Base-by-base conservation (phyloP, 2,888 invertebrate species). In the Disparrhopalites patrizii region DNA sequence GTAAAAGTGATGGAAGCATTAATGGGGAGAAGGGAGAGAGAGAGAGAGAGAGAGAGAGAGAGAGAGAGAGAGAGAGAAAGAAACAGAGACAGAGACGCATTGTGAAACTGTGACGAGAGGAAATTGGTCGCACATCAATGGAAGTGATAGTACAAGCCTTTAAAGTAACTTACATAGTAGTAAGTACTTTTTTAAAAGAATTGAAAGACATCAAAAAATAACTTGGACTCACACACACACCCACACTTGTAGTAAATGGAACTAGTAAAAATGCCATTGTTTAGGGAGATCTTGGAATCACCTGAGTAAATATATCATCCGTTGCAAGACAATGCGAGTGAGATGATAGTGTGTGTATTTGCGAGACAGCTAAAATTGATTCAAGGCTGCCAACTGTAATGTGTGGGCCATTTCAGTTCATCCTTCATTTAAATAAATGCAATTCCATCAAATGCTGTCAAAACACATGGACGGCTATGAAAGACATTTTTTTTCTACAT, bases 361-460 rank as follows among this genome's bases (percentile, higher is more conserved):
- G 8, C 20, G 33, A 61, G 61, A 61, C 61, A 50, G 61, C 51
- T 61, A 50, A 61, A 61, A 47, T 36, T 61, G 33, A 61, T 50
- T 61, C 61, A 61, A 61, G 61, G 61, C 33, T 30, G 23, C 18
- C 28, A 10, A 10, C n/a, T 10, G 30, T 15, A 54, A 31, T 54
- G 54, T 54, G 30, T 60, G 25, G 30, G 31, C 18, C 28, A 58
- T 40, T 43, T 43, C 38, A 43, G 51, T 61, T 51, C 61, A 61
- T 61, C 61, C 61, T 61, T 61, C 61, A 51, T 51, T 51, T 61
- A 43, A 61, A 61, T 61, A 47, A 60, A 60, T 60, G 60, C 20
- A 47, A 60, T 60, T 47, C 28, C 60, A 60, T 60, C 47, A 47
- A 60, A 60, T 60, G 18, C 28, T 47, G 60, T 31, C 60, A 47